Percentiles rank a stretch among this genome's conserved stretches.
Conservation (phyloP, 2,888 invertebrate species). For the Philereme vetulata region DNA sequence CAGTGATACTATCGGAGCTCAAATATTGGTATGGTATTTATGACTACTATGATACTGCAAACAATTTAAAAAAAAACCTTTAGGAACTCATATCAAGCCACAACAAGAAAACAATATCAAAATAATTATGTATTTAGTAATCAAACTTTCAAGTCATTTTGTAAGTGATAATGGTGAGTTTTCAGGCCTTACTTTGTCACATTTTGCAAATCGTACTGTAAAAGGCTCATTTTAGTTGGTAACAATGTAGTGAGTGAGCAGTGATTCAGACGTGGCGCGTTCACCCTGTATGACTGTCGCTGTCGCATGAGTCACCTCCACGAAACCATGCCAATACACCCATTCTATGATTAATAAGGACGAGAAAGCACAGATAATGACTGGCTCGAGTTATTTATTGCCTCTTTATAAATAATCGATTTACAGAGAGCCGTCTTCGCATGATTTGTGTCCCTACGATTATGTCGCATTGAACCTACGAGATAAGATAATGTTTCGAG, state of each 20-base stretch:
- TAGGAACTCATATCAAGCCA: too few species aligned
- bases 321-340: slow-evolving; percentile 55
- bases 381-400: slow-evolving; percentile 55
- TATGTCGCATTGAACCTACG: slow-evolving; percentile 41
- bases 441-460: slow-evolving; percentile 43
- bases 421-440: slow-evolving; percentile 42
- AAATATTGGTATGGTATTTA: too few species aligned
- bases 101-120: too few species aligned
- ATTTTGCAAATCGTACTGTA: slow-evolving; percentile 42
- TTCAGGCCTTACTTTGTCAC: background rate
- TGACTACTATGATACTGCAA: too few species aligned
- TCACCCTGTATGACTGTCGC: slow-evolving; percentile 59
- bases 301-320: slow-evolving; percentile 45
- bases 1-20: too few species aligned
- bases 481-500: slow-evolving; percentile 35
- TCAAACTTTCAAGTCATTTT: too few species aligned
- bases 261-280: slow-evolving; percentile 52
- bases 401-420: slow-evolving; percentile 47
- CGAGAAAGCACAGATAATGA: slow-evolving; percentile 56
- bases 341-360: slow-evolving; percentile 62
- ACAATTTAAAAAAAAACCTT: too few species aligned
- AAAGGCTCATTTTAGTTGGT: slow-evolving; percentile 47
- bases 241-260: slow-evolving; percentile 34
- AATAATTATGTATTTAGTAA: too few species aligned
- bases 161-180: too few species aligned